phyloP scores from a whole-genome alignment of 2,888 invertebrate species.

The Andrena camellia region DNA sequence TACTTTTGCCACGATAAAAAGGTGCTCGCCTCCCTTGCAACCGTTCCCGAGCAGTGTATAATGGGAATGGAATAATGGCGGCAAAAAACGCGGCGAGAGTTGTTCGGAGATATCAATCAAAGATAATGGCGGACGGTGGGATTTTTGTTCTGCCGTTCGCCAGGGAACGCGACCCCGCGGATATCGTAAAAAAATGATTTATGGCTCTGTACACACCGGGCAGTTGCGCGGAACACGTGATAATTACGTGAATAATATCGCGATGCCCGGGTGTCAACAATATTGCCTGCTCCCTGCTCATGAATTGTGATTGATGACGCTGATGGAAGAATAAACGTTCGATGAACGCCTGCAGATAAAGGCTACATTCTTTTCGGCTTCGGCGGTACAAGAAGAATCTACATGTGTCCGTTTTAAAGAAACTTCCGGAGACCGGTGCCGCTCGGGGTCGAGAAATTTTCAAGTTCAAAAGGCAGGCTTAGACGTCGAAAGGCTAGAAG shows the following conservation, averaged over 20 bases:
- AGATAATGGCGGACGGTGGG: constrained; percentile 48
- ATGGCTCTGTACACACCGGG: constrained; percentile 45
- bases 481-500: not conserved
- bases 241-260: constrained; percentile 46
- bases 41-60: constrained; percentile 42
- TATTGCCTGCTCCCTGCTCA: constrained; percentile 45
- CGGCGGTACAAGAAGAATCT: too few species aligned
- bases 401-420: too few species aligned
- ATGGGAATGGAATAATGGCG: constrained; percentile 51
- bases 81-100: constrained; percentile 47
- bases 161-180: constrained; percentile 8
- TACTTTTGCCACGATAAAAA: constrained; percentile 38
- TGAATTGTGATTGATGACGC: constrained; percentile 49
- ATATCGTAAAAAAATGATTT: constrained; percentile 48
- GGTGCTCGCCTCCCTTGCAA: constrained; percentile 9
- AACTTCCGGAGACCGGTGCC: not conserved
- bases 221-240: constrained; percentile 28
- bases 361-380: not conserved
- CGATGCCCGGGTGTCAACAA: constrained; percentile 37
- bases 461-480: not conserved
- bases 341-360: constrained; percentile 11
- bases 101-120: constrained; percentile 59
- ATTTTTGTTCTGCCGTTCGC: constrained; percentile 40
- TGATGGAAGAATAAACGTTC: constrained; percentile 34
- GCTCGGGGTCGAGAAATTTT: not conserved